A percentile compares a stretch with the other conserved stretches of the same genome.
These are phyloP conservation scores for Lasioglossum pauxillum DNA, from an alignment of 2,888 invertebrate genomes.

Conservation along the genomic window DNA sequence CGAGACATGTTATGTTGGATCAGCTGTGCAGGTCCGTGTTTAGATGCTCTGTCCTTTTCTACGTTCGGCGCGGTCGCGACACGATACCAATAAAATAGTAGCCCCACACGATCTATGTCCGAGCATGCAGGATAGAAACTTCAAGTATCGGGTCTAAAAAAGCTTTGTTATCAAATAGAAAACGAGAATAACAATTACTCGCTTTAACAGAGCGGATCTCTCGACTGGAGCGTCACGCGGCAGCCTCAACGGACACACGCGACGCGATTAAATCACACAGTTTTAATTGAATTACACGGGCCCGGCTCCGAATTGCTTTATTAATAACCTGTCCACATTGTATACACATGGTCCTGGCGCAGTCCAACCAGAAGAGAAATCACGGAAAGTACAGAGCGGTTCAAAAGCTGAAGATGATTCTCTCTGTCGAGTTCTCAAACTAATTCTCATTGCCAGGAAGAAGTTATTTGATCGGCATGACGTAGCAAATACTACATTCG, in stretches of 20 bases:
- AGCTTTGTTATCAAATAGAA: conserved; percentile 51
- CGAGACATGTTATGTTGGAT: neutral
- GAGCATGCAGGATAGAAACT: neutral
- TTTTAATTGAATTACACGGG: conserved; percentile 50
- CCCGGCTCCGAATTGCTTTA: neutral
- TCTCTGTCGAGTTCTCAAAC: neutral
- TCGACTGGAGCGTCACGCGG: conserved; percentile 31
- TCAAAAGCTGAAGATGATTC: neutral
- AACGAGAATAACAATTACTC: conserved; percentile 50
- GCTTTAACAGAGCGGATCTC: conserved; percentile 47
- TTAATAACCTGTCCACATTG: neutral
- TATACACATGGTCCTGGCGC: neutral
- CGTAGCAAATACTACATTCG: neutral
- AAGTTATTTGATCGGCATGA: neutral
- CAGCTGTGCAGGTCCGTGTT: no score
- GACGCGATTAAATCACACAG: conserved; percentile 50
- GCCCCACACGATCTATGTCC: no score
- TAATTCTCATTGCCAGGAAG: neutral
- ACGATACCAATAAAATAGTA: no score
- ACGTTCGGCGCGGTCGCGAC: no score
- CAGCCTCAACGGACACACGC: conserved; percentile 17
- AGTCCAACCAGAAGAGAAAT: neutral
- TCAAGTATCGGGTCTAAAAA: conserved; percentile 7
- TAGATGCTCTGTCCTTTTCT: no score
- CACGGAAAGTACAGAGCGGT: neutral